phyloP scores from a whole-genome alignment of 1,140 invertebrate species.

The Procambarus clarkii region DNA sequence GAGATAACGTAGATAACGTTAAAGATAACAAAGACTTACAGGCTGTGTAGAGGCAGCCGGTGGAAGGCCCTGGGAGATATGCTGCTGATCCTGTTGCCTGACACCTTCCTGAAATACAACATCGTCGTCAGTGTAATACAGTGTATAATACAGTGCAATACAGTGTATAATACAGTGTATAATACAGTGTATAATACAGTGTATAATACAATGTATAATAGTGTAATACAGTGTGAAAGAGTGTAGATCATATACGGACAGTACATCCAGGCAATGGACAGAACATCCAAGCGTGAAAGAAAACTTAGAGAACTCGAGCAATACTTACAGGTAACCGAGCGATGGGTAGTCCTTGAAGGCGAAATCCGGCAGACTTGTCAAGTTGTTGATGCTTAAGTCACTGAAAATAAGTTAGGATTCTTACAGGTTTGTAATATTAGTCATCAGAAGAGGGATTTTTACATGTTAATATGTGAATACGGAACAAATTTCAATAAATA shows the following conservation, averaged over 20 bases:
- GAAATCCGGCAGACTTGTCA: neutral
- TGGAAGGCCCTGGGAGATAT: slow-evolving; percentile 34
- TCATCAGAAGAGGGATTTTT: too few relatives aligned
- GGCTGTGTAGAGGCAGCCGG: neutral
- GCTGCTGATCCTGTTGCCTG: slow-evolving; percentile 49
- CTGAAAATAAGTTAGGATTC: neutral
- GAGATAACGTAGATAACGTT: too few relatives aligned
- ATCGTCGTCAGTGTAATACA: neutral
- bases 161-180: too few relatives aligned
- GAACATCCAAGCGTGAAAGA: neutral
- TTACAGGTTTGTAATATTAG: too few relatives aligned
- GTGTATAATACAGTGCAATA: neutral
- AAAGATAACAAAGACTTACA: slow-evolving; percentile 13
- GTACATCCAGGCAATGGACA: neutral
- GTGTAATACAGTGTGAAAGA: too few relatives aligned
- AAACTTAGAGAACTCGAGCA: neutral
- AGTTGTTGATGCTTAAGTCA: slow-evolving; percentile 3
- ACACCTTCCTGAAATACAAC: slow-evolving; percentile 45
- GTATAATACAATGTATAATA: too few relatives aligned
- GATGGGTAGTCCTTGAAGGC: neutral
- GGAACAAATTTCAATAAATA: too few relatives aligned
- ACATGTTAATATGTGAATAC: too few relatives aligned
- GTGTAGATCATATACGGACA: neutral
- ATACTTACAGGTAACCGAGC: slow-evolving; percentile 7
- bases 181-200: too few relatives aligned